phyloP scores from a whole-genome alignment of 2,113 vertebrate genomes.

The Gymnocephalus cernua region DNA sequence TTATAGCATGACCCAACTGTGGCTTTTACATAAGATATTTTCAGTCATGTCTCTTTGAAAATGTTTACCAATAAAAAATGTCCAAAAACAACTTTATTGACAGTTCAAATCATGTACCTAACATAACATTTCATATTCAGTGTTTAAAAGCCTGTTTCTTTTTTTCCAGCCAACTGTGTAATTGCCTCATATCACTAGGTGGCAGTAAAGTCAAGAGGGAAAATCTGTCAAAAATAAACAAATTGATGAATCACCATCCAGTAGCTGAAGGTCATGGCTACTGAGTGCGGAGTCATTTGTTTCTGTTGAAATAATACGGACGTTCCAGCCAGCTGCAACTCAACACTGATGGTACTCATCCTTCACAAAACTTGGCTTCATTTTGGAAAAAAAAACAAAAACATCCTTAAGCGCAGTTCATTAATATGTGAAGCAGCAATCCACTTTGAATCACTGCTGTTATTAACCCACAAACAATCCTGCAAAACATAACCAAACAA shows the following conservation, averaged over 20 bases:
- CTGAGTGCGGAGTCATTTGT: background rate
- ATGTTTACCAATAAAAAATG: background rate
- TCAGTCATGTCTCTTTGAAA: background rate
- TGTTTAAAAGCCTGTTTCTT: slow-evolving; percentile 49
- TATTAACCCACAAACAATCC: slow-evolving; percentile 24
- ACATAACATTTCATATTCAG: background rate
- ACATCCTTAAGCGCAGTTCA: background rate
- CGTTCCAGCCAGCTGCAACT: background rate
- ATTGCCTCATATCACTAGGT: slow-evolving; percentile 74
- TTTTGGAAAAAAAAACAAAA: background rate
- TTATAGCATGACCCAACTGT: background rate
- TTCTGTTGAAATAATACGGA: slow-evolving; percentile 5
- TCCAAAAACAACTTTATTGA: background rate
- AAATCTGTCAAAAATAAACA: slow-evolving; percentile 21
- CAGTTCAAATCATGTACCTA: background rate
- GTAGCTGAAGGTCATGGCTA: slow-evolving; percentile 23
- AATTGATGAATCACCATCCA: slow-evolving; percentile 21
- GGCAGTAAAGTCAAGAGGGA: slow-evolving; percentile 76
- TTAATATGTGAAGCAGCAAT: background rate
- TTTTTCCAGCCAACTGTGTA: background rate
- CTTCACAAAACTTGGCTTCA: slow-evolving; percentile 1
- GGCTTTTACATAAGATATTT: background rate
- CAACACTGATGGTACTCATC: background rate
- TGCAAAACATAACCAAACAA: slow-evolving; percentile 2
- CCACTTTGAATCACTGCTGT: slow-evolving; percentile 9